These are phyloP conservation scores for Tinea semifulvella DNA, from an alignment of 2,888 invertebrate species.

Conservation along the genomic window DNA sequence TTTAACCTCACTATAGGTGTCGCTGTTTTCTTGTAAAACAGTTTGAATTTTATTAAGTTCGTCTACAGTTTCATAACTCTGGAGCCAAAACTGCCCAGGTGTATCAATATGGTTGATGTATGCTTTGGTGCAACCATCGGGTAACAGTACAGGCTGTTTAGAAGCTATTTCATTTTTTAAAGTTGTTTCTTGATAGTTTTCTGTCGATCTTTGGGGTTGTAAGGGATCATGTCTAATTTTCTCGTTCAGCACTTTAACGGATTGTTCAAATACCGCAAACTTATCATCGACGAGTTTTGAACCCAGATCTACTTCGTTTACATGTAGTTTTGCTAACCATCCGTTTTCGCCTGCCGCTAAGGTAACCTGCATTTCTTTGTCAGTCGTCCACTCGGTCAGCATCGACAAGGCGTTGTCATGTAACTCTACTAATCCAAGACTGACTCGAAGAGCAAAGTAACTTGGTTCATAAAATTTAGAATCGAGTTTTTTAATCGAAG, in stretches of 20 bases:
- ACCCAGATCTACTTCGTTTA: slow-evolving; percentile 59
- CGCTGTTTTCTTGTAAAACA: slow-evolving; percentile 68
- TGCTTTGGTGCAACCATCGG: slow-evolving; percentile 35
- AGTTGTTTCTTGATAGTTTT: too few relatives aligned
- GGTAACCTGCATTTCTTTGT: slow-evolving; percentile 62
- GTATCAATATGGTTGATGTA: slow-evolving; percentile 77
- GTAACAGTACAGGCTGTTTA: slow-evolving; percentile 38
- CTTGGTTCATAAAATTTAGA: slow-evolving; percentile 52
- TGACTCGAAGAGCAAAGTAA: slow-evolving; percentile 41
- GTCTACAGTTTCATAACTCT: slow-evolving; percentile 65
- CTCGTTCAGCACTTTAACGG: too few relatives aligned
- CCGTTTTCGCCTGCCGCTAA: slow-evolving; percentile 61
- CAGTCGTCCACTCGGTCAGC: slow-evolving; percentile 47
- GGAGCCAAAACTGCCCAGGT: slow-evolving; percentile 80
- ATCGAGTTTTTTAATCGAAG: slow-evolving; percentile 55
- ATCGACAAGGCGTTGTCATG: slow-evolving; percentile 42
- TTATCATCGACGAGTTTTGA: slow-evolving; percentile 53
- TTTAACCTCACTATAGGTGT: slow-evolving; percentile 59
- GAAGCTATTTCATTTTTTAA: slow-evolving; percentile 11
- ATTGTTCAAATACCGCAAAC: slow-evolving; percentile 42
- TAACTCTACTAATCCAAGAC: slow-evolving; percentile 45
- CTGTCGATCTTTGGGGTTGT: too few relatives aligned
- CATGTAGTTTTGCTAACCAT: slow-evolving; percentile 64
- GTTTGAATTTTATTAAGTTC: slow-evolving; percentile 70
- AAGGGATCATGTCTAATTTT: too few relatives aligned